These are phyloP conservation scores for Zophobas morio DNA, from an alignment of 1,140 invertebrate genomes.

Conservation along the genomic window DNA sequence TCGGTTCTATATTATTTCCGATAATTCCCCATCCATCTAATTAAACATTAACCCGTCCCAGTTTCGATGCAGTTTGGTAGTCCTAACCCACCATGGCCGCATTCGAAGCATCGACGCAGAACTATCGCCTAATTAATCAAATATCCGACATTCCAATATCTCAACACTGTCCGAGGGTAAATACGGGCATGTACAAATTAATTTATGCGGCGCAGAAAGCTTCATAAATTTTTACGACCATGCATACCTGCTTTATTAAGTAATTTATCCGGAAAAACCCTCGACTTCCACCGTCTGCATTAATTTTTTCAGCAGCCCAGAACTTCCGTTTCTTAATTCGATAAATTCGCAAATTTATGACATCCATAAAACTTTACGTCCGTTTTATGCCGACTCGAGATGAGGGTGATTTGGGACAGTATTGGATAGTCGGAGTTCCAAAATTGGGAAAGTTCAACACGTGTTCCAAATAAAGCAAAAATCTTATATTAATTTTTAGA, in stretches of 20 bases:
- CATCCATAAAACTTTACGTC: conserved; percentile 23
- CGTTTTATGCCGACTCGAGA: conserved; percentile 4
- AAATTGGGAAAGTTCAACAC: not conserved
- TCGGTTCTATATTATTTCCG: no score
- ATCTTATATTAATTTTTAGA: no score
- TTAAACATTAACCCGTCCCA: no score
- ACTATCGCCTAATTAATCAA: not conserved
- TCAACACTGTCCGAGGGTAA: not conserved
- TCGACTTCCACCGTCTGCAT: conserved; percentile 8
- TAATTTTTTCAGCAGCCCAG: conserved; percentile 15
- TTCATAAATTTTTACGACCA: conserved; percentile 6
- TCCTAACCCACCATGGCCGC: no score
- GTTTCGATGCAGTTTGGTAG: no score
- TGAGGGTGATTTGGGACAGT: conserved; percentile 8
- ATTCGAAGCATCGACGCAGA: no score
- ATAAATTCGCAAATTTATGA: conserved; percentile 26
- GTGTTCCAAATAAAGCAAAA: not conserved
- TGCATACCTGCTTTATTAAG: conserved; percentile 27
- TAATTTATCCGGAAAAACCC: conserved; percentile 13
- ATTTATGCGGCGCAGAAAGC: not conserved
- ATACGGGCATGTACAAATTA: conserved; percentile 1
- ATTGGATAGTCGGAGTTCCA: not conserved
- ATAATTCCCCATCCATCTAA: no score
- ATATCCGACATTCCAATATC: not conserved
- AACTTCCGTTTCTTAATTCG: conserved; percentile 29